These are phyloP conservation scores for Heliothis subflexa DNA, from an alignment of 1,140 invertebrate genomes.

Conservation along the genomic window DNA sequence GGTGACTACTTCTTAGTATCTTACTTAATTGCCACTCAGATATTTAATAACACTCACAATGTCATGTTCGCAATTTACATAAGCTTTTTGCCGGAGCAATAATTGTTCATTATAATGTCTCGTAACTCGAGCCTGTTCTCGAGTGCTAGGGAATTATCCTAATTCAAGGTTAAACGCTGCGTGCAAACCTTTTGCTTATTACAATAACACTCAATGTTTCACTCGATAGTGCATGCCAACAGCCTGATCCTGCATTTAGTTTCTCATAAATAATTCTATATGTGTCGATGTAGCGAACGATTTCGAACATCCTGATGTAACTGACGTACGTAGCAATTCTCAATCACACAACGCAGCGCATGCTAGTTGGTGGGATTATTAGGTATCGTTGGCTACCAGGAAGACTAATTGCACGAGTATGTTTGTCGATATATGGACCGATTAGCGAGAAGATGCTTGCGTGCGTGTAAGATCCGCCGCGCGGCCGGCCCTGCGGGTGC, in stretches of 20 bases:
- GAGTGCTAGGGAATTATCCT: slow-evolving; percentile 63
- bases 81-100: slow-evolving; percentile 66
- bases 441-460: slow-evolving; percentile 78
- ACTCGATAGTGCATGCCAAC: slow-evolving; percentile 16
- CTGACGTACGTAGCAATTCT: neutral
- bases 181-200: slow-evolving; percentile 54
- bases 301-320: slow-evolving; percentile 27
- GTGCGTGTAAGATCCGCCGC: slow-evolving; percentile 67
- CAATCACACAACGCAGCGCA: slow-evolving; percentile 16
- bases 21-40: slow-evolving; percentile 58
- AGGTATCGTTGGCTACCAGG: slow-evolving; percentile 67
- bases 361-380: slow-evolving; percentile 47
- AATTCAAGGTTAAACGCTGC: slow-evolving; percentile 64
- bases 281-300: slow-evolving; percentile 12
- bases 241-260: neutral
- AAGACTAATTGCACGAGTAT: slow-evolving; percentile 74
- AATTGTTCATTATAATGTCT: slow-evolving; percentile 69
- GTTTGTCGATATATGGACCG: slow-evolving; percentile 67
- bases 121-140: slow-evolving; percentile 55
- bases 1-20: slow-evolving; percentile 52
- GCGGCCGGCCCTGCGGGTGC: slow-evolving; percentile 55
- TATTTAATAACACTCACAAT: slow-evolving; percentile 66
- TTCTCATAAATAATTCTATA: slow-evolving; percentile 33
- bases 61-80: slow-evolving; percentile 65
- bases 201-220: slow-evolving; percentile 29